Conservation (phyloP, 2,888 invertebrate genomes). For the Eristalis arbustorum region DNA sequence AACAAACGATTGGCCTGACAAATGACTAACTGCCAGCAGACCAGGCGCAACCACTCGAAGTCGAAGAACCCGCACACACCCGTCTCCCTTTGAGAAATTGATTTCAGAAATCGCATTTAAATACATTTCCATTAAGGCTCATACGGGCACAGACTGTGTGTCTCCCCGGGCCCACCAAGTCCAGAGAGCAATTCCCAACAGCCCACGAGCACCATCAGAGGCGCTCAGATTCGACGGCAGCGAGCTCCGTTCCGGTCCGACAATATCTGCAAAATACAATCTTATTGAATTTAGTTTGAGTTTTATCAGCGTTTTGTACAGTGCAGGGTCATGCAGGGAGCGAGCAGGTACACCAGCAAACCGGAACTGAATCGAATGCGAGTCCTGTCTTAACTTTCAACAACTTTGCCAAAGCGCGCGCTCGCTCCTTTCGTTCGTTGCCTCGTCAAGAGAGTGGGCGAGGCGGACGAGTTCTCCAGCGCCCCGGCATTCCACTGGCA, state of each 20-base stretch:
- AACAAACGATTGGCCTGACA: too few relatives aligned
- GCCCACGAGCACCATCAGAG: not conserved
- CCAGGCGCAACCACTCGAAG: too few relatives aligned
- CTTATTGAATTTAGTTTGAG: conserved; percentile 57
- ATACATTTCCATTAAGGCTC: not conserved
- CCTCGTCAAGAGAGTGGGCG: not conserved
- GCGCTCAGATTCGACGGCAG: conserved; percentile 1
- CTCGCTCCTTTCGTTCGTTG: not conserved
- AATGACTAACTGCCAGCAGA: too few relatives aligned
- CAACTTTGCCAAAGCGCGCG: conserved; percentile 32
- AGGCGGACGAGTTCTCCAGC: too few relatives aligned
- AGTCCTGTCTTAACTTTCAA: conserved; percentile 53
- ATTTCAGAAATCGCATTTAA: not conserved
- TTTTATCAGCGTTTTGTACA: conserved; percentile 59
- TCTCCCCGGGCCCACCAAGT: not conserved
- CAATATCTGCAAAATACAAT: conserved; percentile 51
- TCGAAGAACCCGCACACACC: too few relatives aligned
- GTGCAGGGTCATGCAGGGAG: conserved; percentile 6
- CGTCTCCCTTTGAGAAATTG: not conserved
- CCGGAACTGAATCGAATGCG: conserved; percentile 52
- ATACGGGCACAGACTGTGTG: not conserved
- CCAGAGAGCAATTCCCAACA: not conserved
- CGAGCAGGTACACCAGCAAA: conserved; percentile 17
- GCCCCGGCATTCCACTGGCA: conserved; percentile 19
- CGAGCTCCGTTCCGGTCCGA: not conserved